A percentile compares a stretch with the other conserved stretches of the same genome.
Evolutionary conservation across 2,888 invertebrate species (phyloP).

Genomic region (Phortica magna): DNA sequence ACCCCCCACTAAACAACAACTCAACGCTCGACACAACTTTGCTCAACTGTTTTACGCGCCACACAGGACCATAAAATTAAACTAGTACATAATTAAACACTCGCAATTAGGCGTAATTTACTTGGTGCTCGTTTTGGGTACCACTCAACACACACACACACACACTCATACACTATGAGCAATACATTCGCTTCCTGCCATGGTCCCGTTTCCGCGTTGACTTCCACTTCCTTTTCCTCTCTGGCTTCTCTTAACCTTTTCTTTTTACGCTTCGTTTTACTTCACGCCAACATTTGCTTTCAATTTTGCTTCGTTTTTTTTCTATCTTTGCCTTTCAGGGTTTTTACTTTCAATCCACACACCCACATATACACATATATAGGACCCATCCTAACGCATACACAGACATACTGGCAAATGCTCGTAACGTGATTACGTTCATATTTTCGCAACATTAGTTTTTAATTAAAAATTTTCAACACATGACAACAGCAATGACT

Average conservation of each 20-base stretch:
- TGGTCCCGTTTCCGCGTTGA: conserved; percentile 20
- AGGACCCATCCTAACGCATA: not conserved
- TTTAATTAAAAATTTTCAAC: conserved; percentile 74
- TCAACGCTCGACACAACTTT: conserved; percentile 30
- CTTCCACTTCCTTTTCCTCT: conserved; percentile 17
- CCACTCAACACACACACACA: conserved; percentile 5
- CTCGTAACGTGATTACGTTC: conserved; percentile 50
- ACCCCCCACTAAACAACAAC: not conserved
- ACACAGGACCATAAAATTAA: conserved; percentile 73
- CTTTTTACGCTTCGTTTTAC: conserved; percentile 33
- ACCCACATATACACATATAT: conserved; percentile 7
- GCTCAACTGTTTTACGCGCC: conserved; percentile 44
- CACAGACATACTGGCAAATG: conserved; percentile 20
- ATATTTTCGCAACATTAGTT: conserved; percentile 75
- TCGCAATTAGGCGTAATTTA: conserved; percentile 76
- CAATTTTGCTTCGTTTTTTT: not conserved
- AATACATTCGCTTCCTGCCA: conserved; percentile 11
- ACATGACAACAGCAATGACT: conserved; percentile 26
- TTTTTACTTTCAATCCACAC: conserved; percentile 6
- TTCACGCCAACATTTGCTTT: not conserved
- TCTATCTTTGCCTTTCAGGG: conserved; percentile 5
- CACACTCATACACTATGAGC: not conserved
- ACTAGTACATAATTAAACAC: conserved; percentile 75
- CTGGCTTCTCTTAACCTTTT: conserved; percentile 13
- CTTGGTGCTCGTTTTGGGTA: conserved; percentile 57